Conservation (phyloP, 2,113 vertebrate genomes). For the Gavia stellata region DNA sequence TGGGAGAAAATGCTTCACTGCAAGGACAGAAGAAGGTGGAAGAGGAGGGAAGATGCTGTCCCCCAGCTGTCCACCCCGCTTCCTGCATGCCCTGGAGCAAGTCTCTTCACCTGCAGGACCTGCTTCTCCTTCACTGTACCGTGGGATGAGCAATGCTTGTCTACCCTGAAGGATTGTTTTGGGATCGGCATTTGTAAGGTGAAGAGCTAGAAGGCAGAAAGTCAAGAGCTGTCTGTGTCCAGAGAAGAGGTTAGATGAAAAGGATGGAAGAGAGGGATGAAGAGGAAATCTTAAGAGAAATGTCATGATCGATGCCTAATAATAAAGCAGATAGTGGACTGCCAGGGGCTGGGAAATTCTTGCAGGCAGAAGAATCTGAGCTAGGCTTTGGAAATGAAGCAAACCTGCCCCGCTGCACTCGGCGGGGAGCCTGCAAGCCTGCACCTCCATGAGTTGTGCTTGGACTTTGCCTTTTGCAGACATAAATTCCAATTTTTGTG, state of each 20-base stretch:
- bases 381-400: not conserved
- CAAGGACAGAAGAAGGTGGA: not conserved
- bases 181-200: not conserved
- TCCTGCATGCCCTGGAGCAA: not conserved
- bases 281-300: not conserved
- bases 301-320: not conserved
- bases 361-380: not conserved
- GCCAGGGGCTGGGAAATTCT: not conserved
- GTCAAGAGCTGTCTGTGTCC: not conserved
- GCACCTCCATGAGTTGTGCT: not conserved
- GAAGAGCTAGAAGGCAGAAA: not conserved
- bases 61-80: not conserved
- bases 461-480: not conserved
- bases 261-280: not conserved
- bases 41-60: not conserved
- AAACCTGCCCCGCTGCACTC: not conserved
- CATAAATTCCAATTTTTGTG: not conserved
- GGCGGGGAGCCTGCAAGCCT: not conserved
- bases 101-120: not conserved
- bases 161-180: not conserved
- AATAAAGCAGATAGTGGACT: not conserved
- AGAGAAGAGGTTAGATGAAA: not conserved
- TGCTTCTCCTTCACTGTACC: not conserved
- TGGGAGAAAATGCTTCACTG: not conserved
- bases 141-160: not conserved